These are phyloP conservation scores for Drosophila nebulosa DNA, from an alignment of 1,140 invertebrate species.

Conservation along the genomic window DNA sequence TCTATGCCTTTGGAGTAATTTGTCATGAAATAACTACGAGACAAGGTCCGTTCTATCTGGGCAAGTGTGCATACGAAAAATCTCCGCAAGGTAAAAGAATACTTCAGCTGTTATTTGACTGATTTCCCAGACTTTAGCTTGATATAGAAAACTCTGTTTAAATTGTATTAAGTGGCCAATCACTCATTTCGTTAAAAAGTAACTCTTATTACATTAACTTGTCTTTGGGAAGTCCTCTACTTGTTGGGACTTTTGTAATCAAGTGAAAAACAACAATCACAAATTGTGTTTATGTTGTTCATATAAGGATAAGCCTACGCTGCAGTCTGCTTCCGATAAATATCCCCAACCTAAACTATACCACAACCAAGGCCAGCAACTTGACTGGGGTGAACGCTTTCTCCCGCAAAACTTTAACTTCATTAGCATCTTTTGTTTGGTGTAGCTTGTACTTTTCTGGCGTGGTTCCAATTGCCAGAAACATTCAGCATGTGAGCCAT, in stretches of 20 bases:
- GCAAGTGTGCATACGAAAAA: conserved; percentile 82
- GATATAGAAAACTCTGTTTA: too few species aligned
- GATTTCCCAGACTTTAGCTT: too few species aligned
- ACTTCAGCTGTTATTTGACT: background rate
- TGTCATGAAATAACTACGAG: conserved; percentile 94
- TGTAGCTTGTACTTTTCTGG: background rate
- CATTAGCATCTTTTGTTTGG: background rate
- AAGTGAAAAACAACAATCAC: too few species aligned
- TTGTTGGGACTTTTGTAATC: too few species aligned
- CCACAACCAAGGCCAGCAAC: conserved; percentile 32
- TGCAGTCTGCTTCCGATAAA: background rate
- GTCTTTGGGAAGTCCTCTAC: too few species aligned
- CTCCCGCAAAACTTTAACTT: background rate
- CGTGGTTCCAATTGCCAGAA: conserved; percentile 37
- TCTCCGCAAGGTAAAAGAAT: conserved; percentile 86
- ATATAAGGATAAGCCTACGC: too few species aligned
- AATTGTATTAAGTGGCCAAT: too few species aligned
- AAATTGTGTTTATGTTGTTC: too few species aligned
- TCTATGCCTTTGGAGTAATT: conserved; percentile 97
- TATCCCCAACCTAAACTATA: conserved; percentile 7
- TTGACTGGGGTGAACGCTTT: background rate
- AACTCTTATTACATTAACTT: too few species aligned
- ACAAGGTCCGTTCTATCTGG: conserved; percentile 93
- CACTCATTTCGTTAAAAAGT: too few species aligned
- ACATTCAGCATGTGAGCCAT: conserved; percentile 51